Conservation (phyloP, 2,888 invertebrate genomes). For the Plagiodera versicolora region DNA sequence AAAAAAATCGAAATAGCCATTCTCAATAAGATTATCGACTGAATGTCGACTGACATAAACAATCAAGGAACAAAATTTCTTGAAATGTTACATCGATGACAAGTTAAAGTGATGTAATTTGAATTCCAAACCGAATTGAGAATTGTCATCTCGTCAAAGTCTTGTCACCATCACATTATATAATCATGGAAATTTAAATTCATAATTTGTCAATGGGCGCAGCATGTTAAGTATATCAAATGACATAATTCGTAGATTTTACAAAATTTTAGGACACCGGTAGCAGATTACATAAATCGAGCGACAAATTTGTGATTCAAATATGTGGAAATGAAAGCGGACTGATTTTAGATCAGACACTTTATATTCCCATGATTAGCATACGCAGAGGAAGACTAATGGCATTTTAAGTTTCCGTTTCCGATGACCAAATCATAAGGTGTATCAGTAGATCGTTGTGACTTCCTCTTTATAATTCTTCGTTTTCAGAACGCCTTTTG, state of each 20-base stretch:
- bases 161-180: constrained; percentile 6
- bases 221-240: not conserved
- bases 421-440: not conserved
- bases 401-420: constrained; percentile 6
- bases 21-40: too few species aligned
- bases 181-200: constrained; percentile 10
- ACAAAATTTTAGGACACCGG: not conserved
- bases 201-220: constrained; percentile 5
- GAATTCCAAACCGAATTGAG: not conserved
- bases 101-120: not conserved
- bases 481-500: too few species aligned
- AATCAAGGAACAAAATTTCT: not conserved
- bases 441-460: not conserved
- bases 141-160: not conserved
- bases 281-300: not conserved
- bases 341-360: not conserved
- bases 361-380: constrained; percentile 12
- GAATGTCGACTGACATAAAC: not conserved
- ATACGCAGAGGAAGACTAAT: not conserved
- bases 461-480: not conserved
- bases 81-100: not conserved
- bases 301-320: not conserved
- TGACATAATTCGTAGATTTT: not conserved
- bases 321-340: constrained; percentile 3
- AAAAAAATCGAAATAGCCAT: too few species aligned